These are phyloP conservation scores for Lepidocolaptes lacrymiger DNA, from an alignment of 2,797 vertebrate species.

Conservation along the genomic window DNA sequence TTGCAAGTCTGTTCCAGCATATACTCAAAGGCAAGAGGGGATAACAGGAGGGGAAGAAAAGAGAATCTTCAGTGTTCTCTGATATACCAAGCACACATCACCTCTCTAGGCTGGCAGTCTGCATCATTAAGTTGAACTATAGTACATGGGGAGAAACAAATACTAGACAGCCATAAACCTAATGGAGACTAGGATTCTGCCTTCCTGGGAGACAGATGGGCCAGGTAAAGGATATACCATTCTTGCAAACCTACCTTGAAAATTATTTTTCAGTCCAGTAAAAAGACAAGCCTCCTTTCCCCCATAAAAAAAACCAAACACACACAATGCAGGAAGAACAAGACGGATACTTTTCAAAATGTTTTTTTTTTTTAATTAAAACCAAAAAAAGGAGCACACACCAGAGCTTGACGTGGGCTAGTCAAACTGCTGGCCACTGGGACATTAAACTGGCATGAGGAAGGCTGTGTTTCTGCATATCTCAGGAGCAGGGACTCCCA, in stretches of 20 bases:
- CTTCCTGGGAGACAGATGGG: not conserved
- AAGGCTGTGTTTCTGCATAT: constrained; percentile 44
- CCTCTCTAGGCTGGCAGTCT: not conserved
- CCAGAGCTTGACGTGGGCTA: constrained; percentile 51
- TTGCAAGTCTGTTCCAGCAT: constrained; percentile 3
- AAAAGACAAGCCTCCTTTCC: not conserved
- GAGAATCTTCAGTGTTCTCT: not conserved
- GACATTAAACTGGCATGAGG: not conserved
- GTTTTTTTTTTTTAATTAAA: constrained; percentile 63
- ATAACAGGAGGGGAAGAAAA: not conserved
- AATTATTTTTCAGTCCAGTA: not conserved
- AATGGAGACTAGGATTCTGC: not conserved
- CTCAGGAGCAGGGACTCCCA: not conserved
- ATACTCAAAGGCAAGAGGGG: not conserved
- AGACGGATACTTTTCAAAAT: constrained; percentile 27
- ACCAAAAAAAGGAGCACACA: constrained; percentile 57
- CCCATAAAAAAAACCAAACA: not conserved
- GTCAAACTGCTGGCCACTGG: constrained; percentile 45
- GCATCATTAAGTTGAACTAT: not conserved
- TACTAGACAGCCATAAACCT: not conserved
- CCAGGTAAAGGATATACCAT: not conserved
- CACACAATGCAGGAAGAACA: constrained; percentile 14
- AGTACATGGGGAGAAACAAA: not conserved
- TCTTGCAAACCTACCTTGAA: not conserved
- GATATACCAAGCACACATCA: not conserved